Conservation (phyloP, 2,113 vertebrate genomes). For the Grus americana region DNA sequence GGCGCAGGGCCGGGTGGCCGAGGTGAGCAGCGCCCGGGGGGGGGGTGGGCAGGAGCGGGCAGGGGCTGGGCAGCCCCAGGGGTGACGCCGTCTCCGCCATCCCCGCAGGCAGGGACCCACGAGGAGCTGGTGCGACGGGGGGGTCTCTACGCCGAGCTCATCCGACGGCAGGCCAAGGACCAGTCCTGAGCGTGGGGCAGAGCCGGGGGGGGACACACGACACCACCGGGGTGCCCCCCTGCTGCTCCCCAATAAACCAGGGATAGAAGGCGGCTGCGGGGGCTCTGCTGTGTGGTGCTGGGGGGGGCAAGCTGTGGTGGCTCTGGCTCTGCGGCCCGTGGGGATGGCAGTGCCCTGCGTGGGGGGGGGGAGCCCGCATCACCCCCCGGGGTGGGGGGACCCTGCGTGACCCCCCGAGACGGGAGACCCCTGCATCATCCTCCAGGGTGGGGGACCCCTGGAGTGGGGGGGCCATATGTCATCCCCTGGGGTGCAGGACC, state of each 20-base stretch:
- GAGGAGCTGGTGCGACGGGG: slow-evolving; percentile 82
- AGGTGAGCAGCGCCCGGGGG: slow-evolving; percentile 70
- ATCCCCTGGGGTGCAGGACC: no score
- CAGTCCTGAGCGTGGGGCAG: not conserved
- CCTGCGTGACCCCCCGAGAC: no score
- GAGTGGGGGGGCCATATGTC: not conserved
- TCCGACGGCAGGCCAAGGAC: slow-evolving; percentile 83
- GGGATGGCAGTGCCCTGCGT: no score
- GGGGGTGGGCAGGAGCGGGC: rapidly evolving
- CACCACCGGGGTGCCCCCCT: no score
- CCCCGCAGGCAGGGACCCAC: slow-evolving; percentile 86
- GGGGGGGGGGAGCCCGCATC: not conserved
- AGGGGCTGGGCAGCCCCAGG: not conserved
- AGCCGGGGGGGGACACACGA: no score
- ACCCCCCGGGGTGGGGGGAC: not conserved
- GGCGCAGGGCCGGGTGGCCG: slow-evolving; percentile 82
- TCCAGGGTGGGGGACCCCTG: not conserved
- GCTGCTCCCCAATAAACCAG: not conserved
- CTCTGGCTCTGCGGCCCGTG: no score
- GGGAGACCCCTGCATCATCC: not conserved
- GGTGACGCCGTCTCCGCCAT: not conserved
- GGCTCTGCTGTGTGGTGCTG: not conserved
- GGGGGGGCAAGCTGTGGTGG: not conserved
- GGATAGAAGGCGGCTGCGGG: not conserved
- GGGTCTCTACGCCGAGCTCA: slow-evolving; percentile 88